Evolutionary conservation across 2,797 vertebrate genomes (phyloP).

Genomic region (Ciconia nigra): DNA sequence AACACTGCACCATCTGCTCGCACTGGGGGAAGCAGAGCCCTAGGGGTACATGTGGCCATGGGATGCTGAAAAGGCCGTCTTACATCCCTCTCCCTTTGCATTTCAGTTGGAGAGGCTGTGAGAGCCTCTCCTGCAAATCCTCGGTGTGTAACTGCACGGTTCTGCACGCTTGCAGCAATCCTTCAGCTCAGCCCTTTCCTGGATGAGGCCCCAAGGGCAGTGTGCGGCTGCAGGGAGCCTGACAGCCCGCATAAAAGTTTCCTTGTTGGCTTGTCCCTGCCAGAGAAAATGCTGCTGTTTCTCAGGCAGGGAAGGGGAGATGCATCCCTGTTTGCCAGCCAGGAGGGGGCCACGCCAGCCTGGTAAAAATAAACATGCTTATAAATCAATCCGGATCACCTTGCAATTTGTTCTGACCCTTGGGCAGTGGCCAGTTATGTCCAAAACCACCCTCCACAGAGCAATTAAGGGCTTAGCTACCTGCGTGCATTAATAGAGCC

Average conservation of each 20-base stretch:
- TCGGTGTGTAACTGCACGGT: accelerated
- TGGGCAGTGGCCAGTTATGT: not conserved
- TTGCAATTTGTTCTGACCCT: not conserved
- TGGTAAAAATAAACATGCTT: conserved; percentile 25
- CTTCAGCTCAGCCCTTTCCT: not conserved
- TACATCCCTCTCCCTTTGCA: not conserved
- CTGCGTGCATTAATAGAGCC: not conserved
- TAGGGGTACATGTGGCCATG: accelerated
- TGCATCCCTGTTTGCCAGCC: not conserved
- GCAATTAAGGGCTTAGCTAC: not conserved
- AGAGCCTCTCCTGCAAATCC: not conserved
- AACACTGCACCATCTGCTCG: accelerated
- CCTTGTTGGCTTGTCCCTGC: not conserved
- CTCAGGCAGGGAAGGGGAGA: not conserved
- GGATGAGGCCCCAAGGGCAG: not conserved
- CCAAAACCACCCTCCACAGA: not conserved
- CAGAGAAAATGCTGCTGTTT: not conserved
- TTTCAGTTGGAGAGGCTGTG: not conserved
- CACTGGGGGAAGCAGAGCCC: accelerated
- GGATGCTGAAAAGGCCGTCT: not conserved
- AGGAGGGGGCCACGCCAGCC: not conserved
- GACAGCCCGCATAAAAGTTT: not conserved
- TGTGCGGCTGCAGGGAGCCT: not conserved
- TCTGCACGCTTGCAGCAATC: accelerated
- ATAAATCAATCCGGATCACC: not conserved